These are phyloP conservation scores for Aleadryas rufinucha DNA, from an alignment of 2,113 vertebrate genomes.

Conservation along the genomic window DNA sequence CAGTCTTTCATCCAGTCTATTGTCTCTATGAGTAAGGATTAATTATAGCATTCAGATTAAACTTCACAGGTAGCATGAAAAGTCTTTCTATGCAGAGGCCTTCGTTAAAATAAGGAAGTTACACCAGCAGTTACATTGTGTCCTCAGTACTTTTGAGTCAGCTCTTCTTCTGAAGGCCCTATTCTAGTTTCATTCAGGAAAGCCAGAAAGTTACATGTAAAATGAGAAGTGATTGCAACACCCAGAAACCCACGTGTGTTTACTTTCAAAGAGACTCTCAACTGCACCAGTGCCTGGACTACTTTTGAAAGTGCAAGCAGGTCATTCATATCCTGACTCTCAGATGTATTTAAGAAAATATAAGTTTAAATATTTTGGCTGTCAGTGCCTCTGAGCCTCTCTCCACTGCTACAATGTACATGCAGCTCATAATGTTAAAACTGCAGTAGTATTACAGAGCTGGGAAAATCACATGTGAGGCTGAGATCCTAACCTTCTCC, in stretches of 20 bases:
- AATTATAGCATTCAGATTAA: not conserved
- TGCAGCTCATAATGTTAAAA: not conserved
- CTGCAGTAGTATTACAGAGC: not conserved
- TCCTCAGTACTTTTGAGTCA: not conserved
- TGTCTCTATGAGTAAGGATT: not conserved
- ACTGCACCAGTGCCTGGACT: not conserved
- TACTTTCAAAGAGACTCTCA: not conserved
- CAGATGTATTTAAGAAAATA: not conserved
- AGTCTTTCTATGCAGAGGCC: not conserved
- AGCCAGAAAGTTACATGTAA: not conserved
- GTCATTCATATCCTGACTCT: not conserved
- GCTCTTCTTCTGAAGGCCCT: not conserved
- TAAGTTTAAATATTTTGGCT: not conserved
- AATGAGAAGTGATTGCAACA: not conserved
- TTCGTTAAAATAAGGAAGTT: slow-evolving; percentile 14
- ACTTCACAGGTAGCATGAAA: not conserved
- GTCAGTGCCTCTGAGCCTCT: not conserved
- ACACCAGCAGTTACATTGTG: not conserved
- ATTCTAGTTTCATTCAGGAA: not conserved
- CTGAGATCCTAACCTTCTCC: not conserved
- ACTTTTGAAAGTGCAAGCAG: not conserved
- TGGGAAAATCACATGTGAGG: not conserved
- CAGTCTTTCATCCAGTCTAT: not conserved
- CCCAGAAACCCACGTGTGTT: not conserved
- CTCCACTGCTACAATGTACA: accelerated